Percentiles rank a stretch among this genome's conserved stretches.
Evolutionary conservation across 2,888 invertebrate genomes (phyloP).

Genomic region (Imbricaverruca yamaguchii): DNA sequence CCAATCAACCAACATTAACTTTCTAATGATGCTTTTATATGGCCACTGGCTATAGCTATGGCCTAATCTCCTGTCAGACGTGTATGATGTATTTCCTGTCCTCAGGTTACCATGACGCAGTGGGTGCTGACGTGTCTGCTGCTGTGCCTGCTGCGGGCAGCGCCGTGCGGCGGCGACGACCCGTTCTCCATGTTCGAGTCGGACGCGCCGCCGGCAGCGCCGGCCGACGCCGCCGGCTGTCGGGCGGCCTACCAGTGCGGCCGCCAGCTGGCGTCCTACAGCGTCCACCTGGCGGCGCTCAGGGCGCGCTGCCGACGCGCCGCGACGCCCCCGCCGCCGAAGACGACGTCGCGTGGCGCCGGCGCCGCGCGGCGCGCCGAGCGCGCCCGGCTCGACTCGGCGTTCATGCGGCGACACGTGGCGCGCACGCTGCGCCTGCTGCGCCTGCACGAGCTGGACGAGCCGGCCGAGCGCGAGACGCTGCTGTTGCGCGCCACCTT

Average conservation of each 20-base stretch:
- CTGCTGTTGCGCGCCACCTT: background rate
- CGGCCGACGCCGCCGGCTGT: background rate
- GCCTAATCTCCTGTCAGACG: too few relatives aligned
- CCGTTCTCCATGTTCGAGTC: background rate
- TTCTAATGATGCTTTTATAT: too few relatives aligned
- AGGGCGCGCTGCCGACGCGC: background rate
- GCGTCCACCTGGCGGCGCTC: background rate
- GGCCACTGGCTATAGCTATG: too few relatives aligned
- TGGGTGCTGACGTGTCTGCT: background rate
- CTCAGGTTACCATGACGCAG: too few relatives aligned
- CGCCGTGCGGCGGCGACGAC: background rate
- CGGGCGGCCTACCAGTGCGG: background rate
- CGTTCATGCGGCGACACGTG: slow-evolving; percentile 16
- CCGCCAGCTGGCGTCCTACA: background rate
- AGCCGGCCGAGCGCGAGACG: background rate
- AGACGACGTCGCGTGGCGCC: too few relatives aligned
- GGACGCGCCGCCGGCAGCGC: background rate
- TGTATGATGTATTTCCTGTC: too few relatives aligned
- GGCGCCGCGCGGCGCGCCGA: too few relatives aligned
- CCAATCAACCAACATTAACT: too few relatives aligned
- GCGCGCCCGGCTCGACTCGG: background rate
- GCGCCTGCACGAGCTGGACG: background rate
- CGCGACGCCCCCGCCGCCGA: background rate
- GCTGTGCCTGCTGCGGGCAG: background rate
- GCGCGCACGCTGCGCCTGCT: background rate